Evolutionary conservation across 2,888 invertebrate species (phyloP), one percentile per base, ranked within the genome.

Genomic region (Epirrita christyi): DNA sequence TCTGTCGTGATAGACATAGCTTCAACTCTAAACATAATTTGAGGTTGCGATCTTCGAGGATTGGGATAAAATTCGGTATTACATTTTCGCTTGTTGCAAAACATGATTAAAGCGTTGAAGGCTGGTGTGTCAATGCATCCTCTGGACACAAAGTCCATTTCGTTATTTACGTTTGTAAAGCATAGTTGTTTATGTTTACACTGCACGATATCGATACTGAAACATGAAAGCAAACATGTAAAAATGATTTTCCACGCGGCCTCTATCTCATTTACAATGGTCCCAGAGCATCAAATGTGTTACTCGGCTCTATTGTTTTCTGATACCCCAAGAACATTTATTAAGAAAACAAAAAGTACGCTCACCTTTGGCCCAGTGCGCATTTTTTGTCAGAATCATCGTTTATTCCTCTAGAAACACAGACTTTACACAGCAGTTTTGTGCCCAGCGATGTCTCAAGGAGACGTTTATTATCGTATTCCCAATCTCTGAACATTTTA

Each of bases 371-470:
- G 1, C 86, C 86, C 46, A 52, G 45, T 59, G 66, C 78, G 61
- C 87, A 87, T 48, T 59, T 68, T 59, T 73, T 70, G 62, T 86
- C 83, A 13, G 62, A 49, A 34, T 42, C 59, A n/a, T 41, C 50
- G 68, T 80, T 81, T 7, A 61, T 52, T 15, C 79, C 78, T 59
- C 70, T 80, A 6, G 84, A 81, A 45, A 80, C 73, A 68, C 88
- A 88, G 45, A 76, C 66, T 75, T 85, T 87, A 60, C 88, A 88
- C 38, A 83, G 63, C 27, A 86, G 65, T 52, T 82, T 73, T 42
- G 74, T 52, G 15, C 71, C 73, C n/a, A 53, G n/a, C n/a, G 74
- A 32, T 9, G 74, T 68, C 49, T 64, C 71, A 64, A 73, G 67
- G 29, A 88, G 70, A 49, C 78, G 76, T 48, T 68, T 59, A 62